phyloP scores from a whole-genome alignment of 2,797 vertebrate genomes.

The Todus mexicanus region DNA sequence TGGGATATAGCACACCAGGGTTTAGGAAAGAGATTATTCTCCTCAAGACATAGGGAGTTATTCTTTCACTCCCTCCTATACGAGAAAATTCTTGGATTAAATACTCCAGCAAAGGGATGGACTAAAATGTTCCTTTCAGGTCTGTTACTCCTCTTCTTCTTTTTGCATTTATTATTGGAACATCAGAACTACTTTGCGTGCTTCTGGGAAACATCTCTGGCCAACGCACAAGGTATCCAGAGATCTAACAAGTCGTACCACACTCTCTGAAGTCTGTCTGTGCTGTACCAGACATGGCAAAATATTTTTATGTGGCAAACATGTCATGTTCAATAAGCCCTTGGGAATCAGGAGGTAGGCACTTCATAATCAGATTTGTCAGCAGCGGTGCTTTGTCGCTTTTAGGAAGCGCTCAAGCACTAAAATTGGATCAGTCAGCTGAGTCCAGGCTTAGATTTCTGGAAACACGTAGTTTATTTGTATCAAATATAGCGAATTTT shows the following conservation, averaged over 20 bases:
- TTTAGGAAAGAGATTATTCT: not conserved
- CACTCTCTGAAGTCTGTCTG: not conserved
- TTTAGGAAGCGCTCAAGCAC: not conserved
- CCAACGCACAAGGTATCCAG: not conserved
- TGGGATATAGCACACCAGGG: not conserved
- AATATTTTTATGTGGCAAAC: not conserved
- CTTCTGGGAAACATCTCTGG: not conserved
- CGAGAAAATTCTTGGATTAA: not conserved
- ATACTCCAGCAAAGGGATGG: not conserved
- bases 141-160: not conserved
- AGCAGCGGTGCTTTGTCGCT: not conserved
- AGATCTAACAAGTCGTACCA: not conserved
- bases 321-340: not conserved
- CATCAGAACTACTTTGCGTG: not conserved
- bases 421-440: not conserved
- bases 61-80: not conserved
- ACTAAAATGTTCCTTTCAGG: not conserved
- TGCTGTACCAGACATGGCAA: not conserved
- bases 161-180: not conserved
- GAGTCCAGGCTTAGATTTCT: not conserved
- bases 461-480: not conserved
- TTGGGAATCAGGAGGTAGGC: not conserved
- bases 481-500: not conserved
- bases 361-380: not conserved
- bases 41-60: not conserved